Evolutionary conservation across 2,113 vertebrate genomes (phyloP).

Genomic region (Strix uralensis): DNA sequence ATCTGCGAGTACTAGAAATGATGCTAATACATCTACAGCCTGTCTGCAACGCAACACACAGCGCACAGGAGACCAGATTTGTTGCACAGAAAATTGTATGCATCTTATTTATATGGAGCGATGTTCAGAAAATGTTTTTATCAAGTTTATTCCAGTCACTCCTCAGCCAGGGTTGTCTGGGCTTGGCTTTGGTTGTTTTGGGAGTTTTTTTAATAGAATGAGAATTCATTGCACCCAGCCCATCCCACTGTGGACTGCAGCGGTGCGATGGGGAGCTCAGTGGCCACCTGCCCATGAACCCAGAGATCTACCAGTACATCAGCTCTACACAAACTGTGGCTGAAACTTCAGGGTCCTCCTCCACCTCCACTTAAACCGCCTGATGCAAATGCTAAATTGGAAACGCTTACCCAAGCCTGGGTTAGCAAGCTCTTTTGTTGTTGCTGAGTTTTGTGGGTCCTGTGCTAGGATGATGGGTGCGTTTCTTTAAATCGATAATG

Average conservation of each 20-base stretch:
- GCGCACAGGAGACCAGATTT: background rate
- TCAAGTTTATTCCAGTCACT: background rate
- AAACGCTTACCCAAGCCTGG: background rate
- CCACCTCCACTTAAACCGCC: background rate
- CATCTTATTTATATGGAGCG: background rate
- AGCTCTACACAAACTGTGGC: background rate
- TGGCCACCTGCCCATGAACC: accelerated
- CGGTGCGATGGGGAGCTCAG: background rate
- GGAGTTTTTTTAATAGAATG: background rate
- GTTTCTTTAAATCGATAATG: background rate
- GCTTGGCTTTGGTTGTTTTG: background rate
- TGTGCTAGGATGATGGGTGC: background rate
- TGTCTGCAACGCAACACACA: background rate
- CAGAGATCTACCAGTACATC: background rate
- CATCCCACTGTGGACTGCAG: background rate
- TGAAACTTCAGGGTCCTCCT: background rate
- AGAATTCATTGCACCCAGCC: background rate
- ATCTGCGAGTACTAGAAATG: background rate
- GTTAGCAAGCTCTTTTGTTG: background rate
- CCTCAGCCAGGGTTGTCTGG: background rate
- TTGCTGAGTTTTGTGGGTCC: background rate
- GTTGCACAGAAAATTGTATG: background rate
- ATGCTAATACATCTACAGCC: background rate
- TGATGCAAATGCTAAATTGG: background rate
- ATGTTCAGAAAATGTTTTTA: background rate